phyloP scores from a whole-genome alignment of 23 tunicate species.

The Styela plicata region DNA sequence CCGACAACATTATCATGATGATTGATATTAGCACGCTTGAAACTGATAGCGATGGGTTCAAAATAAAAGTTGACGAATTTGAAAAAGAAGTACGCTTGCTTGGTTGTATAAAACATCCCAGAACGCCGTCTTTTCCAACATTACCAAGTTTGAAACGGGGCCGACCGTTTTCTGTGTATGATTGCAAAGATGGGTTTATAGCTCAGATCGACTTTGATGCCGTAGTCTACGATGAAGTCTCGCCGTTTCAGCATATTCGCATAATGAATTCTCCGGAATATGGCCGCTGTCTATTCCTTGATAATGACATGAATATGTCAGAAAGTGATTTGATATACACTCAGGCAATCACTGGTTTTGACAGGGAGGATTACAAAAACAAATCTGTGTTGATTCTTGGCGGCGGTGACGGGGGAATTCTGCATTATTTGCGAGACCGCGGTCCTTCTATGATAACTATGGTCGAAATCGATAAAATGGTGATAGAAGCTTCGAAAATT shows the following conservation, averaged over 20 bases:
- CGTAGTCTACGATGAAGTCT: slow-evolving; percentile 60
- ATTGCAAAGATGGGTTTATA: slow-evolving; percentile 32
- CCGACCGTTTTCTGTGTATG: slow-evolving; percentile 42
- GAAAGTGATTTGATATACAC: slow-evolving; percentile 92
- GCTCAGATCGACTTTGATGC: slow-evolving; percentile 69
- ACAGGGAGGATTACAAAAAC: slow-evolving; percentile 51
- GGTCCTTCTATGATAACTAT: slow-evolving; percentile 68
- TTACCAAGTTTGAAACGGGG: slow-evolving; percentile 51
- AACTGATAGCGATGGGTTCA: neutral
- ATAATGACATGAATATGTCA: slow-evolving; percentile 77
- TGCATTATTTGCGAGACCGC: slow-evolving; percentile 54
- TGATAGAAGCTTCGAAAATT: slow-evolving; percentile 64
- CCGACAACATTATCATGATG: neutral
- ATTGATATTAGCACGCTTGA: neutral
- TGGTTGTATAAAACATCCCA: neutral
- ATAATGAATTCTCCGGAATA: slow-evolving; percentile 68
- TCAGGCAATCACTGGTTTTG: slow-evolving; percentile 71
- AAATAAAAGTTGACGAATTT: neutral
- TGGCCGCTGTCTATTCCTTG: slow-evolving; percentile 69
- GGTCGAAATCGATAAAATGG: slow-evolving; percentile 90
- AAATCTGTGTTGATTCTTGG: slow-evolving; percentile 90
- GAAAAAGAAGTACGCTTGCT: neutral
- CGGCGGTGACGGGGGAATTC: slow-evolving; percentile 98
- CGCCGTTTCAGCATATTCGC: slow-evolving; percentile 66
- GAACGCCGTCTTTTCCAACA: neutral